Percentiles rank a stretch among this genome's conserved stretches.
Conservation (phyloP, 2,797 vertebrate species). For the Mormyrus proboscirostris region DNA sequence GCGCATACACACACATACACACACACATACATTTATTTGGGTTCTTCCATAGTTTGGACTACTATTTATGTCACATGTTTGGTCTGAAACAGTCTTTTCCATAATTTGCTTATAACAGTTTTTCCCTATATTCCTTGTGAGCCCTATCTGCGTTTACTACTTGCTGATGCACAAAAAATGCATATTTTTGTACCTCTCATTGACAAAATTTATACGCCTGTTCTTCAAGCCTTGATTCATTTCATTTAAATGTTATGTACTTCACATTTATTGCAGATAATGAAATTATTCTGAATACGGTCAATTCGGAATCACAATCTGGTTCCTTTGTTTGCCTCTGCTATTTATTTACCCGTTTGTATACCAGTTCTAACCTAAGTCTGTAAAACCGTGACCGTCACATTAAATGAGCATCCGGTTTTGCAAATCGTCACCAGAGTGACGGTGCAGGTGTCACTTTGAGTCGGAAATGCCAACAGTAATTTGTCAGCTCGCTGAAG, state of each 20-base stretch:
- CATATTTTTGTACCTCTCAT: background rate
- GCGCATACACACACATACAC: background rate
- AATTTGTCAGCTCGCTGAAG: constrained; percentile 31
- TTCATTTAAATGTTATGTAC: background rate
- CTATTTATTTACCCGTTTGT: background rate
- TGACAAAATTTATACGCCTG: background rate
- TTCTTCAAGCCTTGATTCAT: background rate
- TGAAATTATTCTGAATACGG: background rate
- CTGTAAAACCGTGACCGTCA: background rate
- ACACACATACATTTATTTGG: background rate
- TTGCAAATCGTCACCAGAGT: constrained; percentile 28
- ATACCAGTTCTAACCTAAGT: background rate
- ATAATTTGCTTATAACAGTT: background rate
- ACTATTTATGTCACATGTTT: background rate
- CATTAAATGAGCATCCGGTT: constrained; percentile 23
- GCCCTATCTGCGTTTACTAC: background rate
- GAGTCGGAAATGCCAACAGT: constrained; percentile 26
- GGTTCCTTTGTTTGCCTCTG: background rate
- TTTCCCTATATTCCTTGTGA: background rate
- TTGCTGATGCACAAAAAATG: background rate
- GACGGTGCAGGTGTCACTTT: constrained; percentile 19
- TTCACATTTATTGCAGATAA: background rate
- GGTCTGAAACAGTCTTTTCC: background rate
- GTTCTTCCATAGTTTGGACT: background rate
- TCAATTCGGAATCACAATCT: background rate